Conservation (phyloP, 1,140 invertebrate genomes). For the Daktulosphaira vitifoliae region DNA sequence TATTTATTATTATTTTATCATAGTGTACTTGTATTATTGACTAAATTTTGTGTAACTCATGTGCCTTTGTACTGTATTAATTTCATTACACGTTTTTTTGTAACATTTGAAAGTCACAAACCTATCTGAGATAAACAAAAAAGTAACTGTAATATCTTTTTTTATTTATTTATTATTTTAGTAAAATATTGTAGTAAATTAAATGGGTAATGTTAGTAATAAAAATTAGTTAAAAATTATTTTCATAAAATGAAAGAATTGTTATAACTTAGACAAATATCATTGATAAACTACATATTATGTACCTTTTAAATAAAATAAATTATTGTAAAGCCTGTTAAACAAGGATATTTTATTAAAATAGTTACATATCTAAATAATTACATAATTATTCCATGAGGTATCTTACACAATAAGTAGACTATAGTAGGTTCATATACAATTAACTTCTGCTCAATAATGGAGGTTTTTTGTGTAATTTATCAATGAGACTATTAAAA, state of each 20-base stretch:
- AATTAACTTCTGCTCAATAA: slow-evolving; percentile 40
- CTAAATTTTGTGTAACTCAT: slow-evolving; percentile 25
- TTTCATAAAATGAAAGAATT: slow-evolving; percentile 12
- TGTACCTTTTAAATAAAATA: slow-evolving; percentile 14
- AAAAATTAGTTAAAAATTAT: slow-evolving; percentile 1
- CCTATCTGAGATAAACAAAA: background rate
- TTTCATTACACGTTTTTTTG: slow-evolving; percentile 19
- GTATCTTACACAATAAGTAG: too few relatives aligned
- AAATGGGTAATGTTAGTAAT: slow-evolving; percentile 23
- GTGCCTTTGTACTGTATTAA: slow-evolving; percentile 27
- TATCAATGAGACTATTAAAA: slow-evolving; percentile 54
- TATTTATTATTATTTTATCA: slow-evolving; percentile 2
- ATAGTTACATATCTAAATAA: too few relatives aligned
- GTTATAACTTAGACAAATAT: slow-evolving; percentile 30
- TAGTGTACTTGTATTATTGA: slow-evolving; percentile 22
- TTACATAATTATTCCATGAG: too few relatives aligned
- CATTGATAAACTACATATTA: slow-evolving; percentile 4
- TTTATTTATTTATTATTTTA: slow-evolving; percentile 21
- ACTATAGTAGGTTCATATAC: too few relatives aligned
- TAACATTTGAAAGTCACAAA: slow-evolving; percentile 15
- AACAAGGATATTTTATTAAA: background rate
- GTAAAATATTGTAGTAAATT: slow-evolving; percentile 4
- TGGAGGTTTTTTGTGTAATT: slow-evolving; percentile 54
- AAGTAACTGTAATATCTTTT: background rate
- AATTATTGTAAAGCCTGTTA: slow-evolving; percentile 9